Conservation (phyloP, 2,797 vertebrate species). For the Trachops cirrhosus region DNA sequence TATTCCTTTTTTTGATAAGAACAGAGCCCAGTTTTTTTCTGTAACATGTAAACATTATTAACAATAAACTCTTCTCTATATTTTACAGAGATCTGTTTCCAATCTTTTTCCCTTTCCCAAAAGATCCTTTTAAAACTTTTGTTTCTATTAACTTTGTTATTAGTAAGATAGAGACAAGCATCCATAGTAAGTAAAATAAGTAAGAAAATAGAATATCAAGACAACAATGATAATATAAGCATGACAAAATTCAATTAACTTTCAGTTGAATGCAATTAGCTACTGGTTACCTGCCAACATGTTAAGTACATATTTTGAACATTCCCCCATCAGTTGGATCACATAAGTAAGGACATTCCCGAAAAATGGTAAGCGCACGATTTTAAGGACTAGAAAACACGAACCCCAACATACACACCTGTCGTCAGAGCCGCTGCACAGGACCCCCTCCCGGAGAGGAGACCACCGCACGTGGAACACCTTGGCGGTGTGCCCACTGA, state of each 20-base stretch:
- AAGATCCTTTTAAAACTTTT: not conserved
- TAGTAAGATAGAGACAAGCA: not conserved
- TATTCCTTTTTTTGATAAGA: not conserved
- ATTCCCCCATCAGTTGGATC: not conserved
- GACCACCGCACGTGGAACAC: slow-evolving; percentile 99
- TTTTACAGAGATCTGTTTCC: not conserved
- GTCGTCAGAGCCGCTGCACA: slow-evolving; percentile 98
- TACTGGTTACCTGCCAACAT: not conserved
- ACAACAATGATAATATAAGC: not conserved
- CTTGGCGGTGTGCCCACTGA: slow-evolving; percentile 94
- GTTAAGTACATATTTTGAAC: not conserved
- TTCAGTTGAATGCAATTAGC: not conserved
- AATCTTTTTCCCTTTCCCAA: not conserved
- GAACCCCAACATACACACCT: slow-evolving; percentile 83
- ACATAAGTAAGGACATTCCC: not conserved
- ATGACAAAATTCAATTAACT: not conserved
- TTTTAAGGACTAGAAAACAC: not conserved
- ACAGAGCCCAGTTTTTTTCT: not conserved
- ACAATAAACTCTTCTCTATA: not conserved
- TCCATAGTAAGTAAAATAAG: not conserved
- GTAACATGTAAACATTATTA: not conserved
- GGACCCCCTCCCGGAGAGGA: slow-evolving; percentile 94
- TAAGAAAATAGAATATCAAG: not conserved
- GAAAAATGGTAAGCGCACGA: not conserved
- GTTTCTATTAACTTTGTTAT: not conserved